These are phyloP conservation scores for Scaptomyza flava DNA, from an alignment of 2,888 invertebrate species.

Conservation along the genomic window DNA sequence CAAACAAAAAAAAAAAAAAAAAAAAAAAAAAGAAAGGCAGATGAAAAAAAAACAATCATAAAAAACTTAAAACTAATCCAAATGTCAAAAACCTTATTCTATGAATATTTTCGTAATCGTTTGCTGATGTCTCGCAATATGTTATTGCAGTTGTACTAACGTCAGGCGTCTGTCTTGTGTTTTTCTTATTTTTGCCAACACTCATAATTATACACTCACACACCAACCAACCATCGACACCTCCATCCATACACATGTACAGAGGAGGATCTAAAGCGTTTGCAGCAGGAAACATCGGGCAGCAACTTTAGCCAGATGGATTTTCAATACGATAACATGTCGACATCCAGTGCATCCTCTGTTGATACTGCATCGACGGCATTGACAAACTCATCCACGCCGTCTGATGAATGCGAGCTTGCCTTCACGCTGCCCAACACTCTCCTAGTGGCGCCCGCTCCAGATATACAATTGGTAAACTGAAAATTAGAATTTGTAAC, in stretches of 20 bases:
- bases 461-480: conserved; percentile 88
- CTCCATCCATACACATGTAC: conserved; percentile 40
- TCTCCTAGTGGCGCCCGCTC: conserved; percentile 91
- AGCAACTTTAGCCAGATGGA: conserved; percentile 89
- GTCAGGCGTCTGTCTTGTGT: conserved; percentile 57
- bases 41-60: neutral
- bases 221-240: conserved; percentile 8
- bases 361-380: conserved; percentile 17
- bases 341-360: conserved; percentile 16
- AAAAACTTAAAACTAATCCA: conserved; percentile 13
- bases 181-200: conserved; percentile 76
- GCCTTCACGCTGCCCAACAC: conserved; percentile 90
- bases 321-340: conserved; percentile 87
- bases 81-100: conserved; percentile 28
- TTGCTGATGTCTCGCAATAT: conserved; percentile 8
- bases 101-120: conserved; percentile 24
- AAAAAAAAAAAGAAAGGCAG: neutral
- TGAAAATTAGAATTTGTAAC: neutral
- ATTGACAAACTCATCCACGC: conserved; percentile 41
- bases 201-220: conserved; percentile 26
- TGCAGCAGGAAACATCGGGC: conserved; percentile 88
- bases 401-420: conserved; percentile 90
- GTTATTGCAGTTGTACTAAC: conserved; percentile 45
- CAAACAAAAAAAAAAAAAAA: conserved; percentile 8
- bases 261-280: conserved; percentile 97